These are phyloP conservation scores for Platycheirus albimanus DNA, from an alignment of 2,888 invertebrate species.

Conservation along the genomic window DNA sequence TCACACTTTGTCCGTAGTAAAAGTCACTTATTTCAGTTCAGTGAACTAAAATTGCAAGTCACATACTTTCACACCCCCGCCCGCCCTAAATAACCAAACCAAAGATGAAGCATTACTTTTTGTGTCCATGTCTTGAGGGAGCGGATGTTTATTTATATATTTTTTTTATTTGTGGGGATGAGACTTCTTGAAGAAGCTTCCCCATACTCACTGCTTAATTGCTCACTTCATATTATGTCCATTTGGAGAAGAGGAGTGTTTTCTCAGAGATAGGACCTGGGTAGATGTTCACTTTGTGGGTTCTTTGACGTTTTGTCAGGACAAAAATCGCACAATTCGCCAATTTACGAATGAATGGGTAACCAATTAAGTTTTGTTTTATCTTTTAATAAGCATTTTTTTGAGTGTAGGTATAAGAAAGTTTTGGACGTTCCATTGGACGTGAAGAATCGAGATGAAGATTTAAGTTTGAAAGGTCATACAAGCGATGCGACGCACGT, in stretches of 20 bases:
- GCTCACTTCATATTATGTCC: slow-evolving; percentile 66
- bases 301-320: slow-evolving; percentile 26
- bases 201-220: slow-evolving; percentile 54
- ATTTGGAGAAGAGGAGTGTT: slow-evolving; percentile 56
- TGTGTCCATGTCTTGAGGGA: background rate
- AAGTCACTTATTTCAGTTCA: slow-evolving; percentile 75
- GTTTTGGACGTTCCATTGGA: background rate
- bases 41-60: slow-evolving; percentile 77
- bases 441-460: no score
- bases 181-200: background rate
- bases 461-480: no score
- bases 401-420: background rate
- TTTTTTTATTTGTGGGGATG: slow-evolving; percentile 14
- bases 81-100: slow-evolving; percentile 12
- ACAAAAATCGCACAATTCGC: slow-evolving; percentile 60
- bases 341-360: slow-evolving; percentile 75
- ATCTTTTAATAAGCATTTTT: slow-evolving; percentile 28
- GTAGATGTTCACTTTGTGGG: slow-evolving; percentile 44
- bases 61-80: slow-evolving; percentile 77
- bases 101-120: slow-evolving; percentile 51
- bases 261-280: slow-evolving; percentile 46
- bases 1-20: background rate
- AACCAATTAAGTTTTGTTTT: slow-evolving; percentile 74
- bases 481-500: no score
- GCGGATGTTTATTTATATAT: slow-evolving; percentile 1